Conservation (phyloP, 2,113 vertebrate species). For the Semnopithecus entellus region DNA sequence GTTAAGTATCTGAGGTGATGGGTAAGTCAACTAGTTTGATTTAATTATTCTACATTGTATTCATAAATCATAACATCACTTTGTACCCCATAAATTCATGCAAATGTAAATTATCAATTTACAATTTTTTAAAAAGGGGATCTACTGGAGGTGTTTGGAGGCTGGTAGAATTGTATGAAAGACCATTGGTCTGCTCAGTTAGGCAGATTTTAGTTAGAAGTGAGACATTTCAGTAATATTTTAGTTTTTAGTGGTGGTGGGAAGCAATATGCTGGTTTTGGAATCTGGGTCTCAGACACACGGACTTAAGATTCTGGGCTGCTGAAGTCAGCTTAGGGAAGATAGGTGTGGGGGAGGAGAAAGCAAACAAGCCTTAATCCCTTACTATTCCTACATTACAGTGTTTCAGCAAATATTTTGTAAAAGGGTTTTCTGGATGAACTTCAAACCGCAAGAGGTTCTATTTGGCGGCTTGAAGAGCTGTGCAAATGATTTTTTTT, state of each 20-base stretch:
- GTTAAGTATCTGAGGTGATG: neutral
- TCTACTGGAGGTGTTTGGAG: constrained; percentile 15
- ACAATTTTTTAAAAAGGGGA: neutral
- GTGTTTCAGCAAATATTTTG: constrained; percentile 86
- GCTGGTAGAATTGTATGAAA: constrained; percentile 64
- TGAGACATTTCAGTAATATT: constrained; percentile 74
- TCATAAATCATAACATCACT: neutral
- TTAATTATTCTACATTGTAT: neutral
- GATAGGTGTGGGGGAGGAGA: constrained; percentile 60
- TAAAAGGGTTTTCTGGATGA: constrained; percentile 84
- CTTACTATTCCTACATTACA: constrained; percentile 77
- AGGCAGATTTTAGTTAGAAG: constrained; percentile 79
- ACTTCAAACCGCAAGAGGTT: constrained; percentile 80
- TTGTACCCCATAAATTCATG: neutral
- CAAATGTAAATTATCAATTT: neutral
- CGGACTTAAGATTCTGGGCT: constrained; percentile 60
- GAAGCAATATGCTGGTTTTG: neutral
- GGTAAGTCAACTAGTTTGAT: neutral
- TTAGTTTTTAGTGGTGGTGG: neutral
- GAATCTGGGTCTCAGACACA: constrained; percentile 50
- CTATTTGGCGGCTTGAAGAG: constrained; percentile 70
- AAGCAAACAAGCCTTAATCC: constrained; percentile 70
- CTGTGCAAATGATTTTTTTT: constrained; percentile 74
- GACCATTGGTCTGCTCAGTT: constrained; percentile 71
- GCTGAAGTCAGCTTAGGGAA: constrained; percentile 63